A percentile compares a stretch with the other conserved stretches of the same genome.
These are phyloP conservation scores for Sciurus carolinensis DNA, from an alignment of 2,797 vertebrate genomes.

Conservation along the genomic window DNA sequence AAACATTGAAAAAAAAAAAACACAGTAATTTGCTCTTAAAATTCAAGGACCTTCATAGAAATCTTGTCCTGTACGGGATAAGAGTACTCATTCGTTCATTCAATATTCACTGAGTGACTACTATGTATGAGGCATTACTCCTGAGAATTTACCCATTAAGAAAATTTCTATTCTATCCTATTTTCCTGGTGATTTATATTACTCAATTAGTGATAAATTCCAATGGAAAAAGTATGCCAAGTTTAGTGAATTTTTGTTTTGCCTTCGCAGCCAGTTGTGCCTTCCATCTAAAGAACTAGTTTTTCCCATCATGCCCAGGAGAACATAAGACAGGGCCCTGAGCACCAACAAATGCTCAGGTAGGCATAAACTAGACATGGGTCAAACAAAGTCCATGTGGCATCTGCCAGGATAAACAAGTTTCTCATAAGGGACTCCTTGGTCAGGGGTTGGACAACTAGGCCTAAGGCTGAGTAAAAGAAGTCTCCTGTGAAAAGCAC, in stretches of 20 bases:
- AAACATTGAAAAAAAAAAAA: not conserved
- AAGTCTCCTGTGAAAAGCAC: not conserved
- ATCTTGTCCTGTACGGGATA: not conserved
- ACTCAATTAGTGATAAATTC: not conserved
- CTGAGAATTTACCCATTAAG: not conserved
- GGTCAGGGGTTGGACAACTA: not conserved
- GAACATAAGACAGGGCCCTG: not conserved
- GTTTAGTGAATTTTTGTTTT: not conserved
- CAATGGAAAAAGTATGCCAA: not conserved
- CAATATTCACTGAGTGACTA: not conserved
- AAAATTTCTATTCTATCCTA: slow-evolving; percentile 3
- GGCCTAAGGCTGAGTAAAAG: not conserved
- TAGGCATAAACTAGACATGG: not conserved
- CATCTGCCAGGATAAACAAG: not conserved
- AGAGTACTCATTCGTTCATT: not conserved
- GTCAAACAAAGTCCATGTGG: not conserved
- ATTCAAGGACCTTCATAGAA: not conserved
- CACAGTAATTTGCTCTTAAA: not conserved
- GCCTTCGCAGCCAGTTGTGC: not conserved
- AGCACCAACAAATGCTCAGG: not conserved
- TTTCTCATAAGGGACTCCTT: not conserved
- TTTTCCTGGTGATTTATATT: not conserved
- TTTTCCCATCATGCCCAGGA: not conserved
- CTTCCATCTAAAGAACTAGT: not conserved
- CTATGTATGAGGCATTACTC: not conserved